Base-by-base conservation (phyloP, 1,140 invertebrate genomes). In the Penaeus indicus region DNA sequence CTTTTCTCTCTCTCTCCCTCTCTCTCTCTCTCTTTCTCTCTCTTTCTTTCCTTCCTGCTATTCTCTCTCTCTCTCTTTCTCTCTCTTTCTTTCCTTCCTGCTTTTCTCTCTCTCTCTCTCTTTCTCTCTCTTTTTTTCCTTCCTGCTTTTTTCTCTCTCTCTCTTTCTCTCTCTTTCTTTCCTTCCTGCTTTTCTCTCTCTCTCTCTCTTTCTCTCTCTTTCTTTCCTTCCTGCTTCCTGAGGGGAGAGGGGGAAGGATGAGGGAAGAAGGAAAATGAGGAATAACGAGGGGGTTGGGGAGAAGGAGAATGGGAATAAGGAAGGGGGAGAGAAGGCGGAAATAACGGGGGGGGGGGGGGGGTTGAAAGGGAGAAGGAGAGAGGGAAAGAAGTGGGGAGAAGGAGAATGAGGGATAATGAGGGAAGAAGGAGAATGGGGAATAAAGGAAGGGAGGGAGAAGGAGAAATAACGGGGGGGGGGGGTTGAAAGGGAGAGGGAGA, bases 181-280 rank as follows among this genome's bases (percentile, higher is more conserved):
- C 63, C n/a, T n/a, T 64, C n/a, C n/a, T n/a, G n/a, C 63, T 64
- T 64, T 64, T 64, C 63, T 64, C 63, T n/a, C 63, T 64, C n/a
- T n/a, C 63, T 64, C n/a, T 16, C 63, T 18, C 63, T 64, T 64
- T 16, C n/a, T 18, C 63, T 64, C 16, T 16, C 63, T 18, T n/a
- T 16, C n/a, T 16, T 64, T 16, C n/a, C 16, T 64, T 16, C n/a
- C 16, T 64, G 63, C n/a, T 16, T 64, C 16, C n/a, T 16, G 16
- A n/a, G n/a, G n/a, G 32, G 32, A 32, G 32, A 32, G 2, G 32
- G 32, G 32, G 32, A 32, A 32, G 0, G 32, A 32, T n/a, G n/a
- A n/a, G n/a, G n/a, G n/a, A n/a, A n/a, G n/a, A n/a, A n/a, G n/a
- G n/a, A n/a, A n/a, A n/a, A n/a, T n/a, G n/a, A n/a, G 63, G 16